Evolutionary conservation across 1,140 invertebrate genomes (phyloP).

Genomic region (Drosophila neocordata): DNA sequence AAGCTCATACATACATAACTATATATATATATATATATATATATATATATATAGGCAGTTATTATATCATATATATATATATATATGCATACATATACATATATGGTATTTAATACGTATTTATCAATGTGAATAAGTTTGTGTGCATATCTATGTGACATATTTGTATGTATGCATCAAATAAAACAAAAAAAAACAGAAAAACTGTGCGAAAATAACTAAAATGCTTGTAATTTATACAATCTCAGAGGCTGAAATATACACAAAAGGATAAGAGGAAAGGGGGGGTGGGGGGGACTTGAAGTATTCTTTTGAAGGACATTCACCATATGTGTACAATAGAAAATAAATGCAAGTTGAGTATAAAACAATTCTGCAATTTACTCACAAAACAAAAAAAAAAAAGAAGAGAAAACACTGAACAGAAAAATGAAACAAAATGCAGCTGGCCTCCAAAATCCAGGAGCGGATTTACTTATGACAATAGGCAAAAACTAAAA

Average conservation of each 20-base stretch:
- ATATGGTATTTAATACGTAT: constrained; percentile 33
- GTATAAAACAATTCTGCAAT: constrained; percentile 48
- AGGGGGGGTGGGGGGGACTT: neutral
- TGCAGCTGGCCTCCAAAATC: neutral
- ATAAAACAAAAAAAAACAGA: constrained; percentile 64
- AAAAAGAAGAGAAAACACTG: constrained; percentile 22
- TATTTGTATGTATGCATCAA: constrained; percentile 64
- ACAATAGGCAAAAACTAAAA: too few species aligned
- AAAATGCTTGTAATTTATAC: neutral
- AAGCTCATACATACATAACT: constrained; percentile 53
- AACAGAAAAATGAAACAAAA: constrained; percentile 34
- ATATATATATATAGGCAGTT: constrained; percentile 43
- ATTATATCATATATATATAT: constrained; percentile 41
- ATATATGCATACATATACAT: constrained; percentile 18
- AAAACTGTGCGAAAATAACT: constrained; percentile 48
- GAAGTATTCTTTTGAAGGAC: neutral
- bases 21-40: constrained; percentile 28
- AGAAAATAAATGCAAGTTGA: constrained; percentile 21
- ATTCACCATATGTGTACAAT: constrained; percentile 25
- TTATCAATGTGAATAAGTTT: constrained; percentile 54
- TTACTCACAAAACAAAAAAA: constrained; percentile 33
- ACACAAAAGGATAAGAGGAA: too few species aligned
- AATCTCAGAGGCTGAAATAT: neutral
- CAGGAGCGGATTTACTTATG: neutral
- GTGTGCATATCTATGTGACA: constrained; percentile 63